Percentiles rank a stretch among this genome's conserved stretches.
Evolutionary conservation across 1,140 invertebrate genomes (phyloP).

Genomic region (Leptopilina clavipes): DNA sequence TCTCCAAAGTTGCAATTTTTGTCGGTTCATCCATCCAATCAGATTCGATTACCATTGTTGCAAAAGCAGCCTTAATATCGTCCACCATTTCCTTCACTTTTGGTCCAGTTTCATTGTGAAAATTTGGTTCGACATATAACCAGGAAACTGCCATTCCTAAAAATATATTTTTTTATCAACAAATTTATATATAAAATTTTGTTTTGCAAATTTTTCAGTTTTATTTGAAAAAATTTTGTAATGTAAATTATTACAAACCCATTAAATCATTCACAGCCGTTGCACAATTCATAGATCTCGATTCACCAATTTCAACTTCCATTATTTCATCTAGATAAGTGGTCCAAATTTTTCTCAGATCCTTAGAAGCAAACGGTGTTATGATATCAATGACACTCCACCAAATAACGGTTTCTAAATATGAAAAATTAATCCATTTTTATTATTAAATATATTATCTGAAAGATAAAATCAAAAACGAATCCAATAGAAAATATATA

Average conservation of each 20-base stretch:
- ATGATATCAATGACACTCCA: slow-evolving; percentile 80
- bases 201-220: background rate
- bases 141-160: slow-evolving; percentile 69
- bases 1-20: slow-evolving; percentile 83
- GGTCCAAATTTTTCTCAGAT: slow-evolving; percentile 69
- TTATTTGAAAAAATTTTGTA: background rate
- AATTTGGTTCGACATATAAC: slow-evolving; percentile 65
- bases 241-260: slow-evolving; percentile 64
- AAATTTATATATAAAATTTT: background rate
- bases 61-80: slow-evolving; percentile 86
- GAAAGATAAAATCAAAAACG: background rate
- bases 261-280: slow-evolving; percentile 80
- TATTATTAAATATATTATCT: background rate
- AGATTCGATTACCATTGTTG: slow-evolving; percentile 80
- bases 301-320: slow-evolving; percentile 66
- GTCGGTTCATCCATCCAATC: slow-evolving; percentile 92
- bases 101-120: slow-evolving; percentile 51
- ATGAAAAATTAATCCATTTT: no score
- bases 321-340: slow-evolving; percentile 66
- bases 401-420: slow-evolving; percentile 80
- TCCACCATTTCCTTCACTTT: slow-evolving; percentile 77
- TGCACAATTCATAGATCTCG: slow-evolving; percentile 78
- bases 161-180: background rate
- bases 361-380: slow-evolving; percentile 78
- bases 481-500: no score